Evolutionary conservation across 2,113 vertebrate genomes (phyloP).

Genomic region (Heteronetta atricapilla): DNA sequence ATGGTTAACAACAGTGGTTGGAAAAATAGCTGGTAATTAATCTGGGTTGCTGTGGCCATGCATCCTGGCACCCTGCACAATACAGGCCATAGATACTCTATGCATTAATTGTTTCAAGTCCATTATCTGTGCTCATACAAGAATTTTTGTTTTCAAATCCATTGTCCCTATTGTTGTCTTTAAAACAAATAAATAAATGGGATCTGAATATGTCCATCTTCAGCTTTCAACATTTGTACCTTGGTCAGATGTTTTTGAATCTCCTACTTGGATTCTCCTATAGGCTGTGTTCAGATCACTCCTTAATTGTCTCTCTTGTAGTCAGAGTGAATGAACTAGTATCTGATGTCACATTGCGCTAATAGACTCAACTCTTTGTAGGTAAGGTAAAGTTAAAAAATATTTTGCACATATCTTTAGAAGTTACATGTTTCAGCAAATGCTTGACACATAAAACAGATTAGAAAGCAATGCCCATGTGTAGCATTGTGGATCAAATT

Average conservation of each 20-base stretch:
- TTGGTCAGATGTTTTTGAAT: background rate
- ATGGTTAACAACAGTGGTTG: background rate
- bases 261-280: background rate
- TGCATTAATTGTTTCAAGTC: background rate
- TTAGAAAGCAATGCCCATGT: background rate
- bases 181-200: background rate
- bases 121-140: background rate
- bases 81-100: fast-evolving
- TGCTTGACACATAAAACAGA: background rate
- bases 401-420: background rate
- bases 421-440: background rate
- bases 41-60: background rate
- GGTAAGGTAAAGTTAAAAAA: background rate
- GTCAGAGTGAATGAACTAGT: background rate
- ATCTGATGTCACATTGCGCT: background rate
- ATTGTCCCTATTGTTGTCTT: background rate
- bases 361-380: background rate
- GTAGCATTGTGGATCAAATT: background rate
- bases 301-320: background rate
- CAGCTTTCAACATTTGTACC: background rate
- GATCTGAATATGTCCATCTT: background rate
- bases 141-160: background rate
- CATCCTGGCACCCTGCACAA: background rate
- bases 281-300: background rate
- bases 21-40: background rate